Evolutionary conservation across 2,888 invertebrate species (phyloP).

Genomic region (Neocrepidodera transversa): DNA sequence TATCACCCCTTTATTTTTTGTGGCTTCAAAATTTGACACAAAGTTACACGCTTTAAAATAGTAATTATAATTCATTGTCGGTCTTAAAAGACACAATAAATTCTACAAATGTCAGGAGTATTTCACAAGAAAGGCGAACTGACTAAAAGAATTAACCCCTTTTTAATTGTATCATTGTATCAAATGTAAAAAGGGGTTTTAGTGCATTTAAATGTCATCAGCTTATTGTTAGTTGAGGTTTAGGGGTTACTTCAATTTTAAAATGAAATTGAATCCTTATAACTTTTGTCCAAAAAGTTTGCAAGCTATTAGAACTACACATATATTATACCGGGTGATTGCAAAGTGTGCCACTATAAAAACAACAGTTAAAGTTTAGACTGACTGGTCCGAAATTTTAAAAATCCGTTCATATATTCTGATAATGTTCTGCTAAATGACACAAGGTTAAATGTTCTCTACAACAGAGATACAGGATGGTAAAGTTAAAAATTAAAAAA

Average conservation of each 20-base stretch:
- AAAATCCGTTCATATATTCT: too few relatives aligned
- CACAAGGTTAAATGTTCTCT: too few relatives aligned
- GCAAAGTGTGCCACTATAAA: too few relatives aligned
- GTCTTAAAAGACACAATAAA: constrained; percentile 45
- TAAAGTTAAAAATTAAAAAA: too few relatives aligned
- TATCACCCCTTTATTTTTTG: constrained; percentile 1
- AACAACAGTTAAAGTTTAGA: too few relatives aligned
- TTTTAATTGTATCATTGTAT: constrained; percentile 40
- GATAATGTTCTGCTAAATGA: too few relatives aligned
- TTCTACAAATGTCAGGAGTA: constrained; percentile 51
- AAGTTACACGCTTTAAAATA: constrained; percentile 40
- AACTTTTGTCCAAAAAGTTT: background rate
- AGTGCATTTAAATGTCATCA: constrained; percentile 12
- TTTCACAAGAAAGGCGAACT: constrained; percentile 46
- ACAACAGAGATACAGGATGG: too few relatives aligned
- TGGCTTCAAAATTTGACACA: constrained; percentile 37
- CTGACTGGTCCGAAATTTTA: too few relatives aligned
- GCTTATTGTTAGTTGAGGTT: constrained; percentile 4
- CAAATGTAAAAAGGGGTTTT: constrained; percentile 39
- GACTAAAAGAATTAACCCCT: constrained; percentile 48
- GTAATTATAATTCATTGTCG: constrained; percentile 51
- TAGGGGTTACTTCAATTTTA: constrained; percentile 9
- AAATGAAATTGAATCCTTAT: constrained; percentile 1
- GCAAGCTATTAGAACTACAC: background rate
- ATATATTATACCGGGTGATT: too few relatives aligned